Conservation (phyloP, 1,140 invertebrate genomes). For the Bicyclus anynana region DNA sequence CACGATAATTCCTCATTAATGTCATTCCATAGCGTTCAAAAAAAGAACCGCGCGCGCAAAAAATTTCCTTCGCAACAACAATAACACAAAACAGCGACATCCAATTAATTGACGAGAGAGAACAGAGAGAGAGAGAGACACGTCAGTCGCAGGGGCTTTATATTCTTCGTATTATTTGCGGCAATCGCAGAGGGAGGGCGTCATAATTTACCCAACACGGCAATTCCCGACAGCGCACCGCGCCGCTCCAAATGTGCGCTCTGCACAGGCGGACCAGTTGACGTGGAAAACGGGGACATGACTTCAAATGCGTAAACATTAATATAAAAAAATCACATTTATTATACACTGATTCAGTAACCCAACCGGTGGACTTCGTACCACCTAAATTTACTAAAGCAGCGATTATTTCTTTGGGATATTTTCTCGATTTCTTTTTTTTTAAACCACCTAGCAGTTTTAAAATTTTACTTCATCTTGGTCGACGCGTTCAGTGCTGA, state of each 20-base stretch:
- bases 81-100: slow-evolving; percentile 13
- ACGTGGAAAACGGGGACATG: slow-evolving; percentile 16
- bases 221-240: slow-evolving; percentile 65
- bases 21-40: not conserved
- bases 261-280: not conserved
- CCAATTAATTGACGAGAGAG: slow-evolving; percentile 21
- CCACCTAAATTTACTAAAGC: no score
- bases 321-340: no score
- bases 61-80: slow-evolving; percentile 13
- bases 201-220: slow-evolving; percentile 65
- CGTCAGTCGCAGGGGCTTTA: slow-evolving; percentile 29
- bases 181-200: slow-evolving; percentile 55
- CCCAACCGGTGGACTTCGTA: no score
- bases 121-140: slow-evolving; percentile 24
- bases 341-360: no score
- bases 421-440: no score
- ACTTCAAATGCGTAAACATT: no score
- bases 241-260: slow-evolving; percentile 38
- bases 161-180: slow-evolving; percentile 57
- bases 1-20: not conserved
- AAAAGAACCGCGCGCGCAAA: not conserved
- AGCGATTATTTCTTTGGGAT: no score
- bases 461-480: no score
- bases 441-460: no score
- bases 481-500: no score